phyloP scores from a whole-genome alignment of 2,113 vertebrate species.

The Ploceus nigricollis region DNA sequence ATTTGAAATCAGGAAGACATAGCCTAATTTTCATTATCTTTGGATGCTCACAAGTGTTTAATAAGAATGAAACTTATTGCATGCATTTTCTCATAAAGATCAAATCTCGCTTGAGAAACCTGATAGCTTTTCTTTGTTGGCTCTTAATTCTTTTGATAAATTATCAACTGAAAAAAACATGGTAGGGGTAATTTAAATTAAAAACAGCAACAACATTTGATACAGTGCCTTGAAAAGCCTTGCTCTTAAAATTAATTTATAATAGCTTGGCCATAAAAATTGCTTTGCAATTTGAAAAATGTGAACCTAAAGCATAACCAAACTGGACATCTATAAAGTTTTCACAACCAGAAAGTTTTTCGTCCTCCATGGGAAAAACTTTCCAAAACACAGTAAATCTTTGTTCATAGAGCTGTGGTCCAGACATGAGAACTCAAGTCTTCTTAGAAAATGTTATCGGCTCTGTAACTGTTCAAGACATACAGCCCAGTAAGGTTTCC shows the following conservation, averaged over 20 bases:
- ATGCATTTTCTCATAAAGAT: constrained; percentile 20
- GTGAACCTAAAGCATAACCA: not conserved
- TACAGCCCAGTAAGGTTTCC: not conserved
- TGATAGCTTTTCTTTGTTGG: constrained; percentile 15
- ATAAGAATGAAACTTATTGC: constrained; percentile 28
- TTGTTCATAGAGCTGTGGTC: not conserved
- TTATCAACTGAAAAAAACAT: not conserved
- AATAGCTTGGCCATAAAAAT: constrained; percentile 1
- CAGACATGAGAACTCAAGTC: not conserved
- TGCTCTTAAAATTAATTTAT: constrained; percentile 6
- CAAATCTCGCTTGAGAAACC: not conserved
- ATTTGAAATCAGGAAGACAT: constrained; percentile 33
- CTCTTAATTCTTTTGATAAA: constrained; percentile 13
- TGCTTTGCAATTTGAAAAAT: constrained; percentile 16
- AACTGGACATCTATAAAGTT: not conserved
- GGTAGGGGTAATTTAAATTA: not conserved
- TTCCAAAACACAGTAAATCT: not conserved
- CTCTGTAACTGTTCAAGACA: not conserved
- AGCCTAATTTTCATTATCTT: constrained; percentile 56
- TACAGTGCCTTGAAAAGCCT: not conserved
- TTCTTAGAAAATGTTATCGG: not conserved
- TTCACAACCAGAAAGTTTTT: not conserved
- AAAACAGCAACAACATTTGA: constrained; percentile 6
- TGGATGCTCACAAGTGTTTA: constrained; percentile 21
- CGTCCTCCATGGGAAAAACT: not conserved